Evolutionary conservation across 2,888 invertebrate species (phyloP), one percentile per base, ranked within the genome.

Genomic region (Drosophila histrio): DNA sequence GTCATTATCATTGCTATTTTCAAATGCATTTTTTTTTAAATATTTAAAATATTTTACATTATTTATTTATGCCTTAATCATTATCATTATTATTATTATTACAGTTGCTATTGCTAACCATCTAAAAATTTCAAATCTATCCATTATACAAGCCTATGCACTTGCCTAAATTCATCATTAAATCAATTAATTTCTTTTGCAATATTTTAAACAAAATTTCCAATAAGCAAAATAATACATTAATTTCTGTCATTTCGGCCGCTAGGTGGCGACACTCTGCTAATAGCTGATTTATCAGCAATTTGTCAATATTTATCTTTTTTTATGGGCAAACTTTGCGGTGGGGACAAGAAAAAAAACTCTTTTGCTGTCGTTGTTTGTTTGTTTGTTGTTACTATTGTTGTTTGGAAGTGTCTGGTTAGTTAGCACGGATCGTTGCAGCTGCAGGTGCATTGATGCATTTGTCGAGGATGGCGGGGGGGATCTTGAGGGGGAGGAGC

Each of bases 231-330:
- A 17, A 15, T 17, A 39, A 8, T 49, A 22, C 2, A 49, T 47
- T 32, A 11, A 15, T 22, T 11, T 13, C 1, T 26, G n/a, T 15
- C 24, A 1, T 13, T 22, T 21, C 13, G 28, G 39, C 46, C 68
- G 56, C 52, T 44, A 72, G 72, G 22, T 72, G 72, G 72, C 72
- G 73, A 59, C 68, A 58, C 56, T 43, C 2, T 3, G 22, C 47
- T 41, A 53, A 60, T 63, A 17, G 36, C 24, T 62, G 58, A 47
- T 63, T 72, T 72, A 72, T 59, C 58, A 52, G 32, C 72, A 59
- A 59, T 68, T 72, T 72, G 72, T 72, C 72, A 72, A 72, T 68
- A 63, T 63, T 68, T 67, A 54, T 24, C 28, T 36, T 41, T 3
- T 22, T 52, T 43, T 66, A 46, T 59, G 69, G 36, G 28, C 47